Conservation (phyloP, 2,888 invertebrate genomes). For the Malthinus seriepunctatus region DNA sequence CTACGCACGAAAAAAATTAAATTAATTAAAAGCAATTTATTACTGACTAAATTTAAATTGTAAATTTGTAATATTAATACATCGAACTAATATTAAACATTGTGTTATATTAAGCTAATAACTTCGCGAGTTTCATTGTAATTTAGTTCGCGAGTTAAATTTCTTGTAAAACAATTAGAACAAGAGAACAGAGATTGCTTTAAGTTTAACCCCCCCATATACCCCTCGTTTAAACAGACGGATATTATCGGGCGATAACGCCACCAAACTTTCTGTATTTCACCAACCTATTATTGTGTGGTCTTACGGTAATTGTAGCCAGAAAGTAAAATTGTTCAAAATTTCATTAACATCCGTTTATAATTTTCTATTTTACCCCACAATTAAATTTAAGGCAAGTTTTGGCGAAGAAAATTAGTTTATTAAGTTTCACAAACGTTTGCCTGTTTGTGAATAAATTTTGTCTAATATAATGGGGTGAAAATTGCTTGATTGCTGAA, state of each 20-base stretch:
- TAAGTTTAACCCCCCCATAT: conserved; percentile 13
- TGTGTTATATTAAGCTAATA: neutral
- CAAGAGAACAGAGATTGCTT: conserved; percentile 7
- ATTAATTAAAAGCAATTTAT: too few species aligned
- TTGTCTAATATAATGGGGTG: too few species aligned
- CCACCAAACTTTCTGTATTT: conserved; percentile 11
- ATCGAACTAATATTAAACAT: too few species aligned
- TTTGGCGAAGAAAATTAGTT: too few species aligned
- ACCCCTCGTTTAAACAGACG: conserved; percentile 6
- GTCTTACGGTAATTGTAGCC: neutral
- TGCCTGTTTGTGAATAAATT: too few species aligned
- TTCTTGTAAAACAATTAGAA: conserved; percentile 12
- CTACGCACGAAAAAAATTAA: too few species aligned
- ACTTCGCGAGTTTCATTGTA: conserved; percentile 13
- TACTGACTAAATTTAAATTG: too few species aligned
- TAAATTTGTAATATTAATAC: too few species aligned
- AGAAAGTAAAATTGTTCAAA: conserved; percentile 1
- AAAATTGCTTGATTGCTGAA: too few species aligned
- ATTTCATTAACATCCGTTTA: neutral
- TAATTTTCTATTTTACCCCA: neutral
- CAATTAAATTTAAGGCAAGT: too few species aligned
- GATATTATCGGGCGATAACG: conserved; percentile 8
- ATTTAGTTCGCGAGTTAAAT: conserved; percentile 12
- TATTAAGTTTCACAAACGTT: too few species aligned
- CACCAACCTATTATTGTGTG: conserved; percentile 13